Evolutionary conservation across 2,888 invertebrate species (phyloP).

Genomic region (Muschampia plurimacula): DNA sequence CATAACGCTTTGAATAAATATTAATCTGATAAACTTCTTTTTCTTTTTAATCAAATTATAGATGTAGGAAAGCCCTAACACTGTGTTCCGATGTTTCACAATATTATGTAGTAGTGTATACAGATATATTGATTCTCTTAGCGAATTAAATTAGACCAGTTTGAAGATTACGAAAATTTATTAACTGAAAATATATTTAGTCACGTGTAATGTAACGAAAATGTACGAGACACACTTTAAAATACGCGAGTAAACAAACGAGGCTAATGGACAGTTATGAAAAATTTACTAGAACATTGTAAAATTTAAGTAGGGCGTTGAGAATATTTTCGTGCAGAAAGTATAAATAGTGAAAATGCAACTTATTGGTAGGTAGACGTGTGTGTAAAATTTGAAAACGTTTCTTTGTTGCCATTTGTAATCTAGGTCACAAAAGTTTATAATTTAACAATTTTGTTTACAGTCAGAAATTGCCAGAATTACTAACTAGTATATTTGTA

Average conservation of each 20-base stretch:
- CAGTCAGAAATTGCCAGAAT: neutral
- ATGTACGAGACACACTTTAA: constrained; percentile 20
- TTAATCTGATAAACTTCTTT: neutral
- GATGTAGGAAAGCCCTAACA: neutral
- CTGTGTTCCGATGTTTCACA: neutral
- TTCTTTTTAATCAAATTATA: neutral
- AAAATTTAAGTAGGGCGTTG: constrained; percentile 42
- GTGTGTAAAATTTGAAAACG: constrained; percentile 31
- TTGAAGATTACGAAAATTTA: constrained; percentile 7
- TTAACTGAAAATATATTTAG: constrained; percentile 19
- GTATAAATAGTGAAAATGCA: constrained; percentile 37
- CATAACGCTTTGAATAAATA: neutral
- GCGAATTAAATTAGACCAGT: neutral
- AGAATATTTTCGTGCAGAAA: constrained; percentile 38
- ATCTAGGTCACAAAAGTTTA: neutral
- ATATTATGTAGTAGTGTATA: neutral
- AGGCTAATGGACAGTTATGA: constrained; percentile 44
- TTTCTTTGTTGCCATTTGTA: constrained; percentile 1
- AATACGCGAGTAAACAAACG: constrained; percentile 35
- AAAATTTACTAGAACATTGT: constrained; percentile 41
- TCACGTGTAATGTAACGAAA: constrained; percentile 1
- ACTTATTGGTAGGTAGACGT: constrained; percentile 8
- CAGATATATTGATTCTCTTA: neutral
- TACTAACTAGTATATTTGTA: neutral
- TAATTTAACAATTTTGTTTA: neutral